phyloP scores from a whole-genome alignment of 2,888 invertebrate genomes.

The Dendrolimus houi region DNA sequence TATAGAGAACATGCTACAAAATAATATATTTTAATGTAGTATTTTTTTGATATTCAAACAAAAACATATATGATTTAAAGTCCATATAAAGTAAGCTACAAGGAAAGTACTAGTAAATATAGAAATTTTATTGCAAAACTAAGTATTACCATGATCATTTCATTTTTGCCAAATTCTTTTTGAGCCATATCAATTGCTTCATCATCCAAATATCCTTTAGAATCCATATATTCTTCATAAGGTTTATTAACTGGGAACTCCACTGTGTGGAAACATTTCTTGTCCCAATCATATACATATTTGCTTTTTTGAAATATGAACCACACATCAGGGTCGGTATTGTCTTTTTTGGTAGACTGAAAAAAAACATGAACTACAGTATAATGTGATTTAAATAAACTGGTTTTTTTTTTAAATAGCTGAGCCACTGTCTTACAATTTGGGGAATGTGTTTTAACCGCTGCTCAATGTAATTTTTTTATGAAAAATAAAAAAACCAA shows the following conservation, averaged over 20 bases:
- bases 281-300: constrained; percentile 92
- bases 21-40: too few species aligned
- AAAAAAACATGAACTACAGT: constrained; percentile 12
- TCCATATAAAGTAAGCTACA: neutral
- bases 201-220: constrained; percentile 93
- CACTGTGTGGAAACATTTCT: constrained; percentile 86
- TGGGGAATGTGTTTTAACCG: too few species aligned
- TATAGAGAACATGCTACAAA: too few species aligned
- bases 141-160: constrained; percentile 83
- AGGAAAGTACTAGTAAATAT: neutral
- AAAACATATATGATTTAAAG: neutral
- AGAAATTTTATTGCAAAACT: neutral
- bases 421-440: too few species aligned
- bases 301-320: constrained; percentile 98
- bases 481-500: too few species aligned
- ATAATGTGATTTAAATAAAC: too few species aligned
- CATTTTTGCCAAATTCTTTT: constrained; percentile 92
- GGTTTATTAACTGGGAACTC: constrained; percentile 88
- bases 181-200: constrained; percentile 84
- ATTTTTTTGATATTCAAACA: neutral
- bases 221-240: constrained; percentile 84
- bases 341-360: constrained; percentile 60
- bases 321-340: constrained; percentile 80
- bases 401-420: too few species aligned
- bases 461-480: too few species aligned